Conservation (phyloP, 92 coral and sea anemone species). For the Phenganax stokvisi region DNA sequence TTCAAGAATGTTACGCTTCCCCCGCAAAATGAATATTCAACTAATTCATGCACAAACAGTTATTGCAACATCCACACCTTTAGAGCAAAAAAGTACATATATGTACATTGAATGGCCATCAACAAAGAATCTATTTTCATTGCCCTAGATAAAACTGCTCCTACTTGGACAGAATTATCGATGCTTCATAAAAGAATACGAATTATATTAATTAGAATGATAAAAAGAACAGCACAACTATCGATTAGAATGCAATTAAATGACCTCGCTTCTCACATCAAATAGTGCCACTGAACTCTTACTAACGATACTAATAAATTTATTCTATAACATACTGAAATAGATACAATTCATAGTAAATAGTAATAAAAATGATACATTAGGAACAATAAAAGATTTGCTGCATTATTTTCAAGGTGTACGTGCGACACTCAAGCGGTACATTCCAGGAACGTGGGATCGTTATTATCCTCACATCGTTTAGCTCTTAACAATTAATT, state of each 20-base stretch:
- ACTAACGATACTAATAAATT: too few species aligned
- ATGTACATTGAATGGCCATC: neutral
- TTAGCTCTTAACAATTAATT: too few species aligned
- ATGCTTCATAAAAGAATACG: neutral
- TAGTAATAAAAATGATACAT: too few species aligned
- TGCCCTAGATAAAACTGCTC: neutral
- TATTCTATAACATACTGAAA: neutral
- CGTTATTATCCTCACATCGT: too few species aligned
- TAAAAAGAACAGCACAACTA: neutral
- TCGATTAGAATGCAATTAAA: too few species aligned
- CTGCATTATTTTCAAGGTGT: too few species aligned
- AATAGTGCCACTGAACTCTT: too few species aligned
- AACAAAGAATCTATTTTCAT: neutral
- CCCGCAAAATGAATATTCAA: slow-evolving; percentile 18
- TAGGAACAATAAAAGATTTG: too few species aligned
- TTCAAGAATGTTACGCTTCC: slow-evolving; percentile 10
- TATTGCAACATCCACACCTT: neutral
- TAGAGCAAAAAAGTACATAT: neutral
- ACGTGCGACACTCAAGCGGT: too few species aligned
- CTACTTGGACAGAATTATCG: neutral
- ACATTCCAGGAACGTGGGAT: too few species aligned
- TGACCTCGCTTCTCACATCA: too few species aligned
- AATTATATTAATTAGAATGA: neutral
- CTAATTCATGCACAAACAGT: too few species aligned
- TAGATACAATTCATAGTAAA: neutral